Evolutionary conservation across 2,888 invertebrate genomes (phyloP).

Genomic region (Spodoptera exigua): DNA sequence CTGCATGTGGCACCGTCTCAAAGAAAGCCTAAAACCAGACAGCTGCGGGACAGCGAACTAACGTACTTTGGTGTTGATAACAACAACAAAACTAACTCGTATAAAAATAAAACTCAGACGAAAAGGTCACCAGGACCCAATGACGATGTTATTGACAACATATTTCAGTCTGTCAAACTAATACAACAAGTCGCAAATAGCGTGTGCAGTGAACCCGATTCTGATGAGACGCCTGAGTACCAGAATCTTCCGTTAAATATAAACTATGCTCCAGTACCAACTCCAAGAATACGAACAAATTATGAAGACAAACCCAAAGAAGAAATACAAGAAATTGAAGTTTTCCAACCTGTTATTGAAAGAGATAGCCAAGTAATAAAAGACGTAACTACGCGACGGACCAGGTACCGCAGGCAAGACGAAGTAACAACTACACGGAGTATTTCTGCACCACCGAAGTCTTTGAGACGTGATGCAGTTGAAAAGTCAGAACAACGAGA

Average conservation of each 20-base stretch:
- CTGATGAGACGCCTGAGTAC: slow-evolving; percentile 81
- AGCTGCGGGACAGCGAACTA: slow-evolving; percentile 89
- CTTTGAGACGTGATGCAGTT: slow-evolving; percentile 56
- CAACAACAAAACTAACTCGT: slow-evolving; percentile 42
- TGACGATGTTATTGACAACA: slow-evolving; percentile 68
- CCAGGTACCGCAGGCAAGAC: slow-evolving; percentile 69
- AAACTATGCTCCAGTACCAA: slow-evolving; percentile 74
- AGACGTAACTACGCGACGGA: slow-evolving; percentile 63
- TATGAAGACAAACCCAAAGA: slow-evolving; percentile 67
- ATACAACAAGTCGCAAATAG: slow-evolving; percentile 81
- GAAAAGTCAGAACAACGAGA: slow-evolving; percentile 55
- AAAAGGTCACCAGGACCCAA: slow-evolving; percentile 54
- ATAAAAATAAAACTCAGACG: slow-evolving; percentile 39
- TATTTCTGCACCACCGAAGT: slow-evolving; percentile 79
- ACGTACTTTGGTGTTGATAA: slow-evolving; percentile 88
- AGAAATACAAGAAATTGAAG: slow-evolving; percentile 63
- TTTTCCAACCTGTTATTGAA: slow-evolving; percentile 77
- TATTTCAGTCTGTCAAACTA: slow-evolving; percentile 81
- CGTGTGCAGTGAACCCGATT: slow-evolving; percentile 83
- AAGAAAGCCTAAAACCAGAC: slow-evolving; percentile 78
- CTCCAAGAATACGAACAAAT: slow-evolving; percentile 76
- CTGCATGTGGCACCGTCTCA: slow-evolving; percentile 70
- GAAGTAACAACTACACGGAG: slow-evolving; percentile 69
- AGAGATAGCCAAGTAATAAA: slow-evolving; percentile 62
- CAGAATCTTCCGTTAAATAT: slow-evolving; percentile 77